Conservation (phyloP, 1,140 invertebrate species). For the Parasteatoda tepidariorum region DNA sequence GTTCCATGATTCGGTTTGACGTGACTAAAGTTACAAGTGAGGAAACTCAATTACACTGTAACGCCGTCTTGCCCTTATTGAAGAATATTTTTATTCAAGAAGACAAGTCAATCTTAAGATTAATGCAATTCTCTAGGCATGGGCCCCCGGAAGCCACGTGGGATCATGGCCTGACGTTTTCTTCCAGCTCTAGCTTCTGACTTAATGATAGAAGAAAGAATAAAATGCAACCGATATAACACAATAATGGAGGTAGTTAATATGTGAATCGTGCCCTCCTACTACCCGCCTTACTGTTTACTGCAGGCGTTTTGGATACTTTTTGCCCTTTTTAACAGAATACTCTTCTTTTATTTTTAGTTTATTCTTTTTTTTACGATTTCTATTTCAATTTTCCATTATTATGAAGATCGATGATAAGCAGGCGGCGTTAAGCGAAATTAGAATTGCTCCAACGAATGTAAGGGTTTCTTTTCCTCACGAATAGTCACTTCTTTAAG, state of each 20-base stretch:
- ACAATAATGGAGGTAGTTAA: constrained; percentile 61
- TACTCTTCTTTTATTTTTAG: constrained; percentile 38
- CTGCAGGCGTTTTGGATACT: constrained; percentile 24
- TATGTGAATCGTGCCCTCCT: constrained; percentile 41
- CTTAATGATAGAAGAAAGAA: constrained; percentile 57
- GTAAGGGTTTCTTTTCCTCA: neutral
- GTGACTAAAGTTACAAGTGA: constrained; percentile 54
- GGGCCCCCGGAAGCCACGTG: constrained; percentile 35
- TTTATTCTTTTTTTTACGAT: constrained; percentile 21
- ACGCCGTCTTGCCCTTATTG: constrained; percentile 60
- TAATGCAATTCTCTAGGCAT: constrained; percentile 53
- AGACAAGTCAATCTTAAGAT: constrained; percentile 62
- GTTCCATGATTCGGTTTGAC: constrained; percentile 60
- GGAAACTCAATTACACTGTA: constrained; percentile 59
- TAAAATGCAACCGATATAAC: constrained; percentile 60
- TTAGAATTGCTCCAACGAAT: neutral
- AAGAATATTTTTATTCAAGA: constrained; percentile 62
- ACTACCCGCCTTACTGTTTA: constrained; percentile 20
- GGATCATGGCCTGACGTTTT: constrained; percentile 18
- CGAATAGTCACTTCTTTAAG: too few species aligned
- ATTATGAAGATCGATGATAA: constrained; percentile 30
- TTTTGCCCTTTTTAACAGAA: neutral
- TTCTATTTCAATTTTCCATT: constrained; percentile 49
- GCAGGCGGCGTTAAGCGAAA: constrained; percentile 10
- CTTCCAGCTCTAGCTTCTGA: constrained; percentile 18